Percentiles rank a stretch among this genome's conserved stretches.
phyloP scores from a whole-genome alignment of 2,888 invertebrate genomes.

The Phasia obesa region DNA sequence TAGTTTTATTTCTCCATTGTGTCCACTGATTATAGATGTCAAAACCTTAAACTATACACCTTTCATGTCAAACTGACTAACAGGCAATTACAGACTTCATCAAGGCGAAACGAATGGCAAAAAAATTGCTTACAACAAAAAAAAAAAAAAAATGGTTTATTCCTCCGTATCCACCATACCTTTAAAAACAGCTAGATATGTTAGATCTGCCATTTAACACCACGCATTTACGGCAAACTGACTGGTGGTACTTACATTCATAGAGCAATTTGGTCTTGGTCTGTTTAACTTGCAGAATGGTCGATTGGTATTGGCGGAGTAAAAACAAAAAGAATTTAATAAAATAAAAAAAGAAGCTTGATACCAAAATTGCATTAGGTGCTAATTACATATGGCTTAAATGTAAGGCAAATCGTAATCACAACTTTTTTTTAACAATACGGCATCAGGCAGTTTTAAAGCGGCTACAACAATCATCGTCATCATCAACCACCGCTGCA shows the following conservation, averaged over 20 bases:
- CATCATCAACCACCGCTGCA: conserved; percentile 10
- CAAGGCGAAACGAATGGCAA: conserved; percentile 71
- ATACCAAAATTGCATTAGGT: conserved; percentile 72
- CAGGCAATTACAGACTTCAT: conserved; percentile 73
- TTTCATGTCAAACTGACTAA: conserved; percentile 73
- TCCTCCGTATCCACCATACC: conserved; percentile 25
- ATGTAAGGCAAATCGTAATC: conserved; percentile 43
- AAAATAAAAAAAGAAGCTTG: conserved; percentile 31
- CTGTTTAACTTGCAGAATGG: conserved; percentile 49
- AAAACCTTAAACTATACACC: conserved; percentile 69
- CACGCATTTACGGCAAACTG: conserved; percentile 64
- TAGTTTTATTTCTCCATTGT: conserved; percentile 42
- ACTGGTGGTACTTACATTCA: conserved; percentile 27
- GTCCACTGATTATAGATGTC: conserved; percentile 70
- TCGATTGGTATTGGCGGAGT: conserved; percentile 16
- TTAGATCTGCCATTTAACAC: conserved; percentile 59
- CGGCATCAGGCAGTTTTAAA: conserved; percentile 35
- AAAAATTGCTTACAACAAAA: neutral
- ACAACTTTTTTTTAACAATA: conserved; percentile 45
- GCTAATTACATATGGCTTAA: conserved; percentile 73
- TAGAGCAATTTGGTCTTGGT: conserved; percentile 31
- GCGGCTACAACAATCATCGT: conserved; percentile 12
- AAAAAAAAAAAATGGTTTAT: conserved; percentile 49
- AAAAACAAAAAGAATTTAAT: neutral
- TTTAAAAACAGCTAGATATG: conserved; percentile 29